Percentiles rank a stretch among this genome's conserved stretches.
Evolutionary conservation across 1,140 invertebrate species (phyloP).

Genomic region (Olivierus martensii): DNA sequence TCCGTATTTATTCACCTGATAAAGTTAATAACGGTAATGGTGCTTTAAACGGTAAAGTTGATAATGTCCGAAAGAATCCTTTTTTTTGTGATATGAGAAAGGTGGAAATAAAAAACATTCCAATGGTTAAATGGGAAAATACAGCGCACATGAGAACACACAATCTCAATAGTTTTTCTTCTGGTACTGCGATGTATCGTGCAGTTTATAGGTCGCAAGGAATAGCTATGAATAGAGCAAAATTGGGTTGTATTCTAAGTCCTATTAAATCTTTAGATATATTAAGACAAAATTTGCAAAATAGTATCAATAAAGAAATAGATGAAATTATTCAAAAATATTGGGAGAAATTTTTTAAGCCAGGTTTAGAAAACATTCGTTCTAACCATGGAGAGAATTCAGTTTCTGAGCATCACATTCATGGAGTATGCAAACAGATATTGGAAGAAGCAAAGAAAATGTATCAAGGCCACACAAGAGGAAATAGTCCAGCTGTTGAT

Average conservation of each 20-base stretch:
- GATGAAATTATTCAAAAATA: constrained; percentile 34
- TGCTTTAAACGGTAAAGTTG: too few species aligned
- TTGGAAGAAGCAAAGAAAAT: constrained; percentile 46
- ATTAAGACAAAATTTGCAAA: constrained; percentile 55
- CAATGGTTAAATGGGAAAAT: constrained; percentile 15
- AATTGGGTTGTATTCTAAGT: constrained; percentile 28
- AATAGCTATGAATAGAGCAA: constrained; percentile 14
- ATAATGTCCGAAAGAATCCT: too few species aligned
- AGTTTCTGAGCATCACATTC: constrained; percentile 56
- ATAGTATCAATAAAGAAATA: constrained; percentile 58
- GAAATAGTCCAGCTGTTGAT: constrained; percentile 27
- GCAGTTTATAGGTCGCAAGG: constrained; percentile 15
- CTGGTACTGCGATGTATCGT: constrained; percentile 11
- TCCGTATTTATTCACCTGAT: constrained; percentile 15
- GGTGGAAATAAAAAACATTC: too few species aligned
- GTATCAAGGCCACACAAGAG: constrained; percentile 21
- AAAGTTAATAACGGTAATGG: too few species aligned
- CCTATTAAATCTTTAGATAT: constrained; percentile 57
- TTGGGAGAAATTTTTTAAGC: constrained; percentile 43
- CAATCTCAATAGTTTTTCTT: constrained; percentile 15
- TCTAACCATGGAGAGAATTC: constrained; percentile 54
- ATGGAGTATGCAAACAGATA: constrained; percentile 55
- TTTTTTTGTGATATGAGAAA: too few species aligned
- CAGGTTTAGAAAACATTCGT: constrained; percentile 60
- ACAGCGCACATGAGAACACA: constrained; percentile 15